Evolutionary conservation across 2,888 invertebrate species (phyloP).

Genomic region (Hydrotaea cyrtoneurina): DNA sequence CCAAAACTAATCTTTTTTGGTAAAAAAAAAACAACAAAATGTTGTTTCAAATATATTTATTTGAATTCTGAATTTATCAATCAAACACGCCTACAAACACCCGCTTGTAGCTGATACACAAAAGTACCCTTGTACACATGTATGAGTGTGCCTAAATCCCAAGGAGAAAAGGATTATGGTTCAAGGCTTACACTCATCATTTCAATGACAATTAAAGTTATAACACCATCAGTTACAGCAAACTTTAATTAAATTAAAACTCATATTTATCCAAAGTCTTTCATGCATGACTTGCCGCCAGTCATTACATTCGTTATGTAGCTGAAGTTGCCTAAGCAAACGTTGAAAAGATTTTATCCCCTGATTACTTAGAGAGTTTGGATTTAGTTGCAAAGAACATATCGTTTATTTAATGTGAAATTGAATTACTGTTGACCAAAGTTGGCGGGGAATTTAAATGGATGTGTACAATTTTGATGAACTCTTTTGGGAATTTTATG

Average conservation of each 20-base stretch:
- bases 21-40: no score
- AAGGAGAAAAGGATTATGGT: neutral
- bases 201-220: neutral
- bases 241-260: neutral
- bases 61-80: no score
- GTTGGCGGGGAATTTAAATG: no score
- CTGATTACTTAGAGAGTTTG: neutral
- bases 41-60: no score
- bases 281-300: neutral
- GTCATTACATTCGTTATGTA: neutral
- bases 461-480: no score
- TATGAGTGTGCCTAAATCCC: neutral
- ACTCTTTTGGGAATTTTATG: no score
- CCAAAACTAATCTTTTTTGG: no score
- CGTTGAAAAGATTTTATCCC: neutral
- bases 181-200: neutral
- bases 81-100: no score
- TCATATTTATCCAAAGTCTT: neutral
- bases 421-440: no score
- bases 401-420: no score
- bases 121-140: neutral
- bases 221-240: neutral
- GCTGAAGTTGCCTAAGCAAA: neutral
- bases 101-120: no score
- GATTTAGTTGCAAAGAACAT: neutral